Base-by-base conservation (phyloP, 2,888 invertebrate genomes). In the Melikaiella ostensackeni region DNA sequence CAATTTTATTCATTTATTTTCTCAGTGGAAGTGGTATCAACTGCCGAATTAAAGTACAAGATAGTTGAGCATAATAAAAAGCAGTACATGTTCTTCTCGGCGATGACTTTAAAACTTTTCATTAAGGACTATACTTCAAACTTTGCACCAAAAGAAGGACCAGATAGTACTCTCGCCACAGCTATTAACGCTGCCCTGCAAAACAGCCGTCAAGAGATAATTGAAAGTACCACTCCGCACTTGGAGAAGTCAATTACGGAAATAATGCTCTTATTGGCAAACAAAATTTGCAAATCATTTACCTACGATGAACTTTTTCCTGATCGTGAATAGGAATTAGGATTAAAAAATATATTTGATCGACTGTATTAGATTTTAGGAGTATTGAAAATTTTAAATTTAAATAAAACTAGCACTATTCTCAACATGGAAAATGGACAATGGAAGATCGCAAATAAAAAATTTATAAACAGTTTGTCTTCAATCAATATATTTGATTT, bases 221-320 rank as follows among this genome's bases (percentile, higher is more conserved):
- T 92, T 30, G 84, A 83, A 6, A 85, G 86, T 7, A 85, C 90
- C 16, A 87, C 77, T 24, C 92, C 92, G 0, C 86, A 87, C 19
- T 57, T 92, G 1, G 92, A 92, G 76, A 87, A 83, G 75, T 83
- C 86, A 0, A 84, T 92, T 24, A 88, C 90, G 4, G 77, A 87
- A 42, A 83, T 81, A 62, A 77, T 89, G n/a, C 82, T 92, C 11
- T 59, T 81, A 0, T 55, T 89, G 19, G 55, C 87, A 9, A 92
- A 92, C 80, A 84, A 84, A 50, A 86, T 92, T 19, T 84, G 87
- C 79, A 86, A 87, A 77, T 86, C 87, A 66, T 90, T 91, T 66
- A 84, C 88, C 1, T 90, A 83, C 75, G 89, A 91, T 0, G 91
- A 92, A 77, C 83, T 92, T 3, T 89, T 91, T 62, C 90, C 91